Percentiles rank a stretch among this genome's conserved stretches.
These are phyloP conservation scores for Protophormia terraenovae DNA, from an alignment of 2,888 invertebrate genomes.

Conservation along the genomic window DNA sequence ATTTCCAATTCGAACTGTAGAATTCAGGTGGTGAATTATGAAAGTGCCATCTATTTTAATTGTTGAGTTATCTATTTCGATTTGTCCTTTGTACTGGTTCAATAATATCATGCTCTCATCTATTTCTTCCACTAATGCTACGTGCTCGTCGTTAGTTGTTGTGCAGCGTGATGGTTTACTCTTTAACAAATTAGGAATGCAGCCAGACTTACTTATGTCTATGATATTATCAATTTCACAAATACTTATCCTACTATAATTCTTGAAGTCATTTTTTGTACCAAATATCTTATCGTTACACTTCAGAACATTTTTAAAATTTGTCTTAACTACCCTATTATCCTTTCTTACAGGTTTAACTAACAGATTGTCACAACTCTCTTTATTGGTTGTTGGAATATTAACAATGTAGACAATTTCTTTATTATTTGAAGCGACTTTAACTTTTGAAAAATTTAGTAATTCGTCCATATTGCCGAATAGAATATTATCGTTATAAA, in stretches of 20 bases:
- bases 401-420: background rate
- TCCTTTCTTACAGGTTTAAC: background rate
- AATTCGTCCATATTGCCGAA: background rate
- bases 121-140: constrained; percentile 8
- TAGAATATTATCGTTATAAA: background rate
- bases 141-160: constrained; percentile 22
- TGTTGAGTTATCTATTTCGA: constrained; percentile 9
- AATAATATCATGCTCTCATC: constrained; percentile 10
- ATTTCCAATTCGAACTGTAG: background rate
- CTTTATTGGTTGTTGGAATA: background rate
- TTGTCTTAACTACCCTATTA: background rate
- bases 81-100: background rate
- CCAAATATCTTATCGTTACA: too few relatives aligned
- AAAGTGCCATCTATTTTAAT: constrained; percentile 1
- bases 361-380: background rate
- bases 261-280: too few relatives aligned
- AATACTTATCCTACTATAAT: background rate
- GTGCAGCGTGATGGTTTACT: constrained; percentile 20
- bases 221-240: constrained; percentile 57
- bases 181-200: constrained; percentile 5
- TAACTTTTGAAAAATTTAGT: background rate
- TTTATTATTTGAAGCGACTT: background rate
- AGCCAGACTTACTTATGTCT: too few relatives aligned
- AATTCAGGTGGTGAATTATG: constrained; percentile 8
- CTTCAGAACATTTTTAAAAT: constrained; percentile 30